These are phyloP conservation scores for Coelopa pilipes DNA, from an alignment of 2,888 invertebrate species.

Conservation along the genomic window DNA sequence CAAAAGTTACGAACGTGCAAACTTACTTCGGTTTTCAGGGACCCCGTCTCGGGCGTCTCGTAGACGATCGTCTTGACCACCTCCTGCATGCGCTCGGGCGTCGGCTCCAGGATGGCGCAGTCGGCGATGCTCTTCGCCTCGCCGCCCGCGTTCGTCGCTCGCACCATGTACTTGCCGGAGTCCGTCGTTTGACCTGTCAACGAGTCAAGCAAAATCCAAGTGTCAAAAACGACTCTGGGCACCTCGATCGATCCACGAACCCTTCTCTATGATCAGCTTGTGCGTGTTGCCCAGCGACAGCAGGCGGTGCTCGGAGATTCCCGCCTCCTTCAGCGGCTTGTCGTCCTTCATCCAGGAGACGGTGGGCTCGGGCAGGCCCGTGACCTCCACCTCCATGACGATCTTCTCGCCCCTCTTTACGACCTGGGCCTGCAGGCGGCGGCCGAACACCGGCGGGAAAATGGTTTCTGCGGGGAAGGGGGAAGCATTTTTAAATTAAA, in stretches of 20 bases:
- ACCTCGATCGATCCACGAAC: constrained; percentile 62
- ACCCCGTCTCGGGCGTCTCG: constrained; percentile 63
- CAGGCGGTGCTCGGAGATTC: constrained; percentile 70
- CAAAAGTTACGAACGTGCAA: constrained; percentile 59
- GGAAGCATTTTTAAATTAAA: too few species aligned
- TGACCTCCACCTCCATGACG: constrained; percentile 80
- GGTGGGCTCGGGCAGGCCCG: constrained; percentile 80
- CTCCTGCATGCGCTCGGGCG: constrained; percentile 75
- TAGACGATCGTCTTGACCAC: constrained; percentile 75
- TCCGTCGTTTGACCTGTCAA: constrained; percentile 72
- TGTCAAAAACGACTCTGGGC: not conserved
- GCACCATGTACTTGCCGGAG: constrained; percentile 81
- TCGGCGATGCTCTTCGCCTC: constrained; percentile 86
- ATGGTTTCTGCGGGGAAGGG: constrained; percentile 72
- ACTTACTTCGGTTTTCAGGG: constrained; percentile 64
- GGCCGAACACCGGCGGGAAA: constrained; percentile 83
- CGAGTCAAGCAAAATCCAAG: not conserved
- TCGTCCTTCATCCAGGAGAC: constrained; percentile 82
- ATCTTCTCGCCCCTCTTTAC: constrained; percentile 78
- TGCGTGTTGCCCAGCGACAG: constrained; percentile 76
- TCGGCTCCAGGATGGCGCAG: constrained; percentile 78
- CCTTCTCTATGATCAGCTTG: constrained; percentile 78
- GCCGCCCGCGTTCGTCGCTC: constrained; percentile 80
- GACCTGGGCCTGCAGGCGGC: constrained; percentile 80
- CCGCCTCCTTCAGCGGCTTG: constrained; percentile 70